Percentiles rank a stretch among this genome's conserved stretches.
These are phyloP conservation scores for Amblyopsis rosae DNA, from an alignment of 2,113 vertebrate species.

Conservation along the genomic window DNA sequence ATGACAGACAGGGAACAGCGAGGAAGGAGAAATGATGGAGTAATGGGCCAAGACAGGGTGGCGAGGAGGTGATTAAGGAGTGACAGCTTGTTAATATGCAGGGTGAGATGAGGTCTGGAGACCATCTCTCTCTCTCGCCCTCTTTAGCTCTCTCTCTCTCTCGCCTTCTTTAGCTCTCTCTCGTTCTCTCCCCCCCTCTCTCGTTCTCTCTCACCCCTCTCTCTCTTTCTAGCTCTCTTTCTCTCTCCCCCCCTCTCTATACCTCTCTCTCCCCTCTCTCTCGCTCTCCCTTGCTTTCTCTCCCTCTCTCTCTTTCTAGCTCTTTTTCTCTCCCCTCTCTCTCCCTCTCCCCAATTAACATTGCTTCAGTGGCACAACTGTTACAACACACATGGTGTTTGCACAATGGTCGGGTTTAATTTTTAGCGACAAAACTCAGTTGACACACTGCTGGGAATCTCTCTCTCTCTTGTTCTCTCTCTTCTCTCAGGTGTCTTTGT, in stretches of 20 bases:
- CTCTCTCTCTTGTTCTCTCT: background rate
- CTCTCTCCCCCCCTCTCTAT: too few relatives aligned
- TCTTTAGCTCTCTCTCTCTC: background rate
- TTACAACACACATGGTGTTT: too few relatives aligned
- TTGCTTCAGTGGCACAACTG: too few relatives aligned
- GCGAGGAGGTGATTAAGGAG: too few relatives aligned
- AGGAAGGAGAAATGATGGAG: too few relatives aligned
- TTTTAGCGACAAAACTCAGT: too few relatives aligned
- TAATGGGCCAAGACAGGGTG: too few relatives aligned
- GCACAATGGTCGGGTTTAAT: too few relatives aligned
- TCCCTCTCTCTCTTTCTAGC: background rate
- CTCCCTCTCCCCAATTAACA: too few relatives aligned
- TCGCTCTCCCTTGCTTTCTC: background rate
- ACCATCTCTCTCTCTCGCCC: background rate
- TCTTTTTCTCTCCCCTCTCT: background rate
- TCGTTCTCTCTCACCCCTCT: slow-evolving; percentile 6
- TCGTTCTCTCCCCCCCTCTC: background rate
- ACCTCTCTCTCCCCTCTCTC: background rate
- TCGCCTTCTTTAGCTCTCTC: background rate
- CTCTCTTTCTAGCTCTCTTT: background rate
- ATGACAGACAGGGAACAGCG: too few relatives aligned
- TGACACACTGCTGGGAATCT: too few relatives aligned
- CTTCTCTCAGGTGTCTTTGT: too few relatives aligned
- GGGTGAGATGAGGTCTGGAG: background rate
- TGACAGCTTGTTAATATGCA: background rate